Percentiles rank a stretch among this genome's conserved stretches.
These are phyloP conservation scores for Drosophila rellima DNA, from an alignment of 2,888 invertebrate genomes.

Conservation along the genomic window DNA sequence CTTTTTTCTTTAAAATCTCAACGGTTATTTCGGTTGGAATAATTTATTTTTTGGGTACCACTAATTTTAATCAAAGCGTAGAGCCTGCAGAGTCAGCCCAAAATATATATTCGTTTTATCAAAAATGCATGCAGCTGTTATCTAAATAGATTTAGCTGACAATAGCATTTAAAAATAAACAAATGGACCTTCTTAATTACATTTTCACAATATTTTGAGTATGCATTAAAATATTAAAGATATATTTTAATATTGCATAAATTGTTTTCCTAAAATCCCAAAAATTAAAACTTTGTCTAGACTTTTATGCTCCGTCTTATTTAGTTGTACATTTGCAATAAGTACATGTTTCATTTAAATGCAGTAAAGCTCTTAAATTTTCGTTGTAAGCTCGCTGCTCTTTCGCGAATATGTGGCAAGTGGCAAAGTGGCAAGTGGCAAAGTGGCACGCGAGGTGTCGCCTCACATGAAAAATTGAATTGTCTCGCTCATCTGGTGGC, in stretches of 20 bases:
- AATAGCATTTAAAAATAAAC: too few species aligned
- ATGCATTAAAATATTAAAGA: too few species aligned
- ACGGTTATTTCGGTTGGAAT: too few species aligned
- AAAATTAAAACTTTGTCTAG: background rate
- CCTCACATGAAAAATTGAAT: constrained; percentile 69
- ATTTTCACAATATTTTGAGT: too few species aligned
- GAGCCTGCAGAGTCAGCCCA: too few species aligned
- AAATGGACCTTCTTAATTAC: too few species aligned
- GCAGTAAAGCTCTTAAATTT: constrained; percentile 5
- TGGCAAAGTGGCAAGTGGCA: constrained; percentile 16
- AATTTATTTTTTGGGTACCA: too few species aligned
- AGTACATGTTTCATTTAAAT: background rate
- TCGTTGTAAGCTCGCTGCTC: background rate
- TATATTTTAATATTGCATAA: background rate
- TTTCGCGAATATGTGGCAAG: constrained; percentile 25
- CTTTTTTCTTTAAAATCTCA: too few species aligned
- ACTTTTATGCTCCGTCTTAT: background rate
- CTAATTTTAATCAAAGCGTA: too few species aligned
- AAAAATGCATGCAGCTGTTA: too few species aligned
- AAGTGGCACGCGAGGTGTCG: constrained; percentile 62
- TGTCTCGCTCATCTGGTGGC: constrained; percentile 50
- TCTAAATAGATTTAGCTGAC: too few species aligned
- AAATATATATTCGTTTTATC: too few species aligned
- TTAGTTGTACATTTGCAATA: background rate
- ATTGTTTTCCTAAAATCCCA: background rate